Evolutionary conservation across 2,888 invertebrate genomes (phyloP), one percentile per base, ranked within the genome.

Genomic region (Syrista parreyssii): DNA sequence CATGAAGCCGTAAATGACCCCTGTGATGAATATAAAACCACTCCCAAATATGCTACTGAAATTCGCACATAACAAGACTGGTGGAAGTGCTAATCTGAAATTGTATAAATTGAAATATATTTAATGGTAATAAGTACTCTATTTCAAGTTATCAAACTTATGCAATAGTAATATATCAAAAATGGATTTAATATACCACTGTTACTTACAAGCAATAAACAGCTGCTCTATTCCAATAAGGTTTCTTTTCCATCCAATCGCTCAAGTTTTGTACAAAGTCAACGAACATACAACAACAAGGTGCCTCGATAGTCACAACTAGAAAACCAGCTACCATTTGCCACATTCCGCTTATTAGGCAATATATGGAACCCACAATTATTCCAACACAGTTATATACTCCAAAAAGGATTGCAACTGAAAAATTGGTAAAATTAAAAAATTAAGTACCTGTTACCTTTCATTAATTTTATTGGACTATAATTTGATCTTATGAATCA

Each of bases 281-380:
- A 83, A 99, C 94, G 92, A 98, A 99, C 92, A 98, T 94, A 92
- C 98, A 99, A 92, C 98, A 99, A 91, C 97, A 99, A 0, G 99
- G 99, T 69, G 99, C 98, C 92, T 99, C 99, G 87, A 98, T 94
- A 73, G 96, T 95, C 85, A 98, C 94, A 80, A 97, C 95, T 81
- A 97, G 89, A 92, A 99, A 98, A 69, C 98, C 99, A 81, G 96
- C 95, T 81, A 98, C 88, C 95, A 98, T 96, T 93, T 97, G 97
- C 94, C 96, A 95, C 87, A 97, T 94, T 81, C 97, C 97, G 76
- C 95, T 94, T 74, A 97, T 92, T 78, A 97, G 92, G 90, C 96
- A 96, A 71, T 88, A 81, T 73, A 96, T 93, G 84, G 94, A 90
- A 68, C 94, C 92, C 1, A 94, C 83, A 68, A 96, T 87, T 83